Percentiles rank a stretch among this genome's conserved stretches.
Conservation (phyloP, 1,140 invertebrate genomes). For the Leptopilina boulardi region DNA sequence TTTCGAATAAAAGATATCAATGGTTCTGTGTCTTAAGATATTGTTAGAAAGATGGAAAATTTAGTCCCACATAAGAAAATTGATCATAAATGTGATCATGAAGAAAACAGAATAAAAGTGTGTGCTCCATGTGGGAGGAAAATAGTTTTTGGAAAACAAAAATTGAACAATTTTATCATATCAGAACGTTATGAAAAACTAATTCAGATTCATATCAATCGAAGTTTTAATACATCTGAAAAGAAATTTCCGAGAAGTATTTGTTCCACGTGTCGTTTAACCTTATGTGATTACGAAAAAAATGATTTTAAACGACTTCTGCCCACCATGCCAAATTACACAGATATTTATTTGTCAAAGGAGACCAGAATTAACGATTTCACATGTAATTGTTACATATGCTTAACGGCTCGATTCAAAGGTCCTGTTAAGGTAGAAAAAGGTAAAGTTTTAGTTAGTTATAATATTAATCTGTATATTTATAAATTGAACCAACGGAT, state of each 20-base stretch:
- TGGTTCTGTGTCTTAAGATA: too few species aligned
- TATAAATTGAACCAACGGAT: not conserved
- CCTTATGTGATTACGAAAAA: not conserved
- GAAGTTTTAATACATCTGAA: not conserved
- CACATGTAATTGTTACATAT: conserved; percentile 20
- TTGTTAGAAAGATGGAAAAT: too few species aligned
- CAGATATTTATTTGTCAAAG: not conserved
- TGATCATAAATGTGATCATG: not conserved
- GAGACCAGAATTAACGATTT: not conserved
- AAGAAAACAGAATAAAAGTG: not conserved
- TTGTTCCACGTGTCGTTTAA: not conserved
- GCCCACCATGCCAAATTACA: not conserved
- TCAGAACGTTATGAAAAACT: not conserved
- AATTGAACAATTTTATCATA: not conserved
- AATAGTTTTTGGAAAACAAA: not conserved
- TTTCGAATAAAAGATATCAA: too few species aligned
- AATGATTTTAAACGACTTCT: not conserved
- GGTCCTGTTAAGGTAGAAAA: not conserved
- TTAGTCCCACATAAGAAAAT: too few species aligned
- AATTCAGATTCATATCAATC: not conserved
- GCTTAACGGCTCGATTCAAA: not conserved
- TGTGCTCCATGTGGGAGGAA: not conserved
- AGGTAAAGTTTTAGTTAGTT: not conserved
- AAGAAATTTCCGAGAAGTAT: not conserved
- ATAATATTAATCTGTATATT: too few species aligned